Conservation (phyloP, 2,113 vertebrate species). For the Sigmodon hispidus region DNA sequence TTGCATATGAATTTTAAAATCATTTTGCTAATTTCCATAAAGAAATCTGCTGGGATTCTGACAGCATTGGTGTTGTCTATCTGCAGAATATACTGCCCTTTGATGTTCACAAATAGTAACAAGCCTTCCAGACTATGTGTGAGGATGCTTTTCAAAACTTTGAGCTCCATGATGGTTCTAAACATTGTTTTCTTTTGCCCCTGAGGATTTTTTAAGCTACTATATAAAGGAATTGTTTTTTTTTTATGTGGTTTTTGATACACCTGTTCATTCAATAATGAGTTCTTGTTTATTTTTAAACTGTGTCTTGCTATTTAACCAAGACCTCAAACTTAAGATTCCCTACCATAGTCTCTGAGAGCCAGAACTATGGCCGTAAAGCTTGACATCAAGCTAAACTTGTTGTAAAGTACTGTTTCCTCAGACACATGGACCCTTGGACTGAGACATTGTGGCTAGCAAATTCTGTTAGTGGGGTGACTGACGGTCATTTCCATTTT, state of each 20-base stretch:
- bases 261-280: neutral
- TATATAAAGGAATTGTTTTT: conserved; percentile 44
- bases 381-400: neutral
- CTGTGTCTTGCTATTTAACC: neutral
- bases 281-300: neutral
- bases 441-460: neutral
- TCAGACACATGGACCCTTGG: neutral
- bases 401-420: neutral
- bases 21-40: neutral
- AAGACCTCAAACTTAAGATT: neutral
- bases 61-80: neutral
- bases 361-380: neutral
- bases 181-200: neutral
- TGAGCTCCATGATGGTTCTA: neutral
- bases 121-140: neutral
- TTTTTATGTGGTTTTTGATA: neutral
- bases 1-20: conserved; percentile 13
- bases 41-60: neutral
- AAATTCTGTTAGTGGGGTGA: neutral
- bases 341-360: neutral
- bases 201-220: neutral
- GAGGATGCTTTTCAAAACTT: neutral
- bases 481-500: neutral
- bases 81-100: neutral
- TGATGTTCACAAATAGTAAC: neutral